phyloP scores from a whole-genome alignment of 2,797 vertebrate genomes.

The Meriones psammophilus region DNA sequence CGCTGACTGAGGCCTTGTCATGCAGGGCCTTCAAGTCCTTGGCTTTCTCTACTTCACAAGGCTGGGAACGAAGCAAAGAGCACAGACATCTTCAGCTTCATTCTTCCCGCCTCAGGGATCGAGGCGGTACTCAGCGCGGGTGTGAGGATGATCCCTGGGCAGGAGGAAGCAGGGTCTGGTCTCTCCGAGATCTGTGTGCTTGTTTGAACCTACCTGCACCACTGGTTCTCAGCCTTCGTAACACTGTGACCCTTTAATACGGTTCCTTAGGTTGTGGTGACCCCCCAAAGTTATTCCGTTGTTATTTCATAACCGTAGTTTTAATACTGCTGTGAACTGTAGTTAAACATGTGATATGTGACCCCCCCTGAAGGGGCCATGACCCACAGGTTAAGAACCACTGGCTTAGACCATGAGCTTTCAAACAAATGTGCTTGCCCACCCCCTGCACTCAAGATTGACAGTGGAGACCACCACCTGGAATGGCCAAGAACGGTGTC shows the following conservation, averaged over 20 bases:
- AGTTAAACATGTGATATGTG: too few species aligned
- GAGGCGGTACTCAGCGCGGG: background rate
- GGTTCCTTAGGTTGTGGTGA: background rate
- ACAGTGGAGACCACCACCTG: background rate
- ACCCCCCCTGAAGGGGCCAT: too few species aligned
- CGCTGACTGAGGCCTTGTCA: background rate
- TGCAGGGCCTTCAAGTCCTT: background rate
- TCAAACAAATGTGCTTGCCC: background rate
- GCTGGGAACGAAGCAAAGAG: slow-evolving; percentile 37
- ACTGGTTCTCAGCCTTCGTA: background rate
- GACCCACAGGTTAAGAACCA: too few species aligned
- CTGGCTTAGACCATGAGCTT: too few species aligned
- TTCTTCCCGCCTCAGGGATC: background rate
- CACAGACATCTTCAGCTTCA: background rate
- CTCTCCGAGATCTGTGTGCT: background rate
- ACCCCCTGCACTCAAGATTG: background rate
- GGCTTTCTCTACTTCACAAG: slow-evolving; percentile 36
- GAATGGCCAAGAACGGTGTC: background rate
- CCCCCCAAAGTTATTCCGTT: background rate
- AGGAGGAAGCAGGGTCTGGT: background rate
- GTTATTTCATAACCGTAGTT: too few species aligned
- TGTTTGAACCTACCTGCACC: background rate
- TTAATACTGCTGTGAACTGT: too few species aligned
- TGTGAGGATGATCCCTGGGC: background rate
- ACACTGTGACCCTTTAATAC: background rate